Evolutionary conservation across 2,797 vertebrate species (phyloP).

Genomic region (Cephalopachus bancanus): DNA sequence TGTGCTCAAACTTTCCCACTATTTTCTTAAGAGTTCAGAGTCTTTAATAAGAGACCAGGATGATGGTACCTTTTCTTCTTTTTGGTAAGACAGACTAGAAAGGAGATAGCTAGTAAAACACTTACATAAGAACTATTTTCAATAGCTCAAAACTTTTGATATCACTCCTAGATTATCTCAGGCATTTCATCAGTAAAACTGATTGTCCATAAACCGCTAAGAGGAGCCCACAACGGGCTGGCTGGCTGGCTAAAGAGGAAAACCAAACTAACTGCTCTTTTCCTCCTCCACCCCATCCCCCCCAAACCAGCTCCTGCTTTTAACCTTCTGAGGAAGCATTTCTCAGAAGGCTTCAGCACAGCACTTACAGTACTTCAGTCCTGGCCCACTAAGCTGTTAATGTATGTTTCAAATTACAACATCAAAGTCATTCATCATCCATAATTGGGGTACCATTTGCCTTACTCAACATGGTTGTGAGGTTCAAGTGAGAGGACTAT

Average conservation of each 20-base stretch:
- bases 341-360: neutral
- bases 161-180: neutral
- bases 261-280: neutral
- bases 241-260: neutral
- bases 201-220: neutral
- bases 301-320: neutral
- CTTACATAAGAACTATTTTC: neutral
- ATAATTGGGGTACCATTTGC: neutral
- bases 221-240: neutral
- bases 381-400: neutral
- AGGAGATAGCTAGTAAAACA: neutral
- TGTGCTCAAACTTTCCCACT: neutral
- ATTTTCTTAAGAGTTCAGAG: neutral
- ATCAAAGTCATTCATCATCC: neutral
- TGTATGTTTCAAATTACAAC: neutral
- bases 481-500: neutral
- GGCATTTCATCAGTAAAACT: neutral
- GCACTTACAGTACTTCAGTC: neutral
- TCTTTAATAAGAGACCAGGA: neutral
- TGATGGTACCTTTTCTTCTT: neutral
- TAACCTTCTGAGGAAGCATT: neutral
- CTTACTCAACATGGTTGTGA: neutral
- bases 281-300: neutral
- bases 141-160: neutral
- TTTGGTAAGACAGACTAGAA: neutral